Base-by-base conservation (phyloP, 2,888 invertebrate genomes). In the Hofmannophila pseudospretella region DNA sequence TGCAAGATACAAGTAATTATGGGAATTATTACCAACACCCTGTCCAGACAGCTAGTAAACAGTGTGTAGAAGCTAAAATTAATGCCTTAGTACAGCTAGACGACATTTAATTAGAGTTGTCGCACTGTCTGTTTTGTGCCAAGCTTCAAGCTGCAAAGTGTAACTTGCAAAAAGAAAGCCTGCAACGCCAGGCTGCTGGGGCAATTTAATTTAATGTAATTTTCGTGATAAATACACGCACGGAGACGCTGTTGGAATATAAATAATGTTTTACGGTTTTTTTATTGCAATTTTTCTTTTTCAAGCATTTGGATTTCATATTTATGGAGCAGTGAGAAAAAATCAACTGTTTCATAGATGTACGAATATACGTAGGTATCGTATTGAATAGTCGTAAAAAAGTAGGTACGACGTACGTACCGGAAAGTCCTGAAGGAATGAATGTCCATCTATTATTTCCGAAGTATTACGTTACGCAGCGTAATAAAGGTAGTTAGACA, bases 101-200 rank as follows among this genome's bases (percentile, higher is more conserved):
- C 54, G 53, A 56, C 57, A 54, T 66, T 58, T 63, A 64, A 66
- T 66, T 64, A 66, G 57, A 60, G 39, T 52, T 47, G 51, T 38
- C 39, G 48, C 39, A 33, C 46, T 47, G 49, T 58, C 41, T 44
- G 39, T 39, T 41, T 48, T 51, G 55, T 39, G 39, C 37, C 44
- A 37, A 25, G 31, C 46, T 41, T 42, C 42, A 49, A 51, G 31
- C 46, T 41, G 44, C 42, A 49, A 51, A 52, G 51, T 44, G 45
- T 42, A 34, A 39, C 27, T 38, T 32, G 34, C 42, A 43, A 39
- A 47, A 47, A 42, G 34, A 35, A 31, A 19, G 28, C 20, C 28
- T n/a, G 14, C 16, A 27, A 34, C 20, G 34, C 20, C 27, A 28
- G 34, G 11, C 20, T 20, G 11, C 16, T 23, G 23, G n/a, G 19